Base-by-base conservation (phyloP, 23 tunicate species). In the Phallusia fumigata region DNA sequence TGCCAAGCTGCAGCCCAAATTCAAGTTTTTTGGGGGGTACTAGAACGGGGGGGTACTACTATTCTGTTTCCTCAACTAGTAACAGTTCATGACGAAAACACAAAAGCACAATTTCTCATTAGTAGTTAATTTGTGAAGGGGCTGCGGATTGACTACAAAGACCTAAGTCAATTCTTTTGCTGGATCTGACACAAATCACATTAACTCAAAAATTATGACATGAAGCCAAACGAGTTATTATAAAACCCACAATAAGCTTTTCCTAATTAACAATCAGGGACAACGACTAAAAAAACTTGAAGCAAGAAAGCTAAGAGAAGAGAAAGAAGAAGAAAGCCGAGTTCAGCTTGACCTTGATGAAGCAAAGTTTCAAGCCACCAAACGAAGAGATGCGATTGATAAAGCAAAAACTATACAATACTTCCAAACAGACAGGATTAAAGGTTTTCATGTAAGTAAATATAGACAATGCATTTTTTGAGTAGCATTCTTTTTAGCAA, bases 381-480 rank as follows among this genome's bases (percentile, higher is more conserved):
- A 81, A 45, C 44, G 99, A 78, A 79, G 78, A 84, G 86, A 80
- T 36, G 99, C 99, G 24, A 95, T 95, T 26, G 95, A 95, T 31
- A 87, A 95, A 81, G 99, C 99, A 33, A 95, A 87, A 73, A 90
- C 95, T 28, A 64, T 80, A 32, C 95, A 90, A 77, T 95, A 90
- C 64, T 87, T 84, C 72, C 95, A 95, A 82, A 90, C 99, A 0
- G 99, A 95, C 87, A 77, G 99, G 31, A 89, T 95, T 73, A 95
- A 95, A 74, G 84, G 89, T 0, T 95, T 95, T 76, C 99, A 95
- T 81, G 99, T 92, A 52, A 79, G 87, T 32, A 32, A n/a, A 31
- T 78, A 33, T 10, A 32, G 19, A 19, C 3, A 74, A 19, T 74
- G 34, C 34, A 32, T 2, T 74, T 30, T 33, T 33, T 8, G 40